A percentile compares a stretch with the other conserved stretches of the same genome.
These are phyloP conservation scores for Dasypus novemcinctus DNA, from an alignment of 2,113 vertebrate genomes.

Conservation along the genomic window DNA sequence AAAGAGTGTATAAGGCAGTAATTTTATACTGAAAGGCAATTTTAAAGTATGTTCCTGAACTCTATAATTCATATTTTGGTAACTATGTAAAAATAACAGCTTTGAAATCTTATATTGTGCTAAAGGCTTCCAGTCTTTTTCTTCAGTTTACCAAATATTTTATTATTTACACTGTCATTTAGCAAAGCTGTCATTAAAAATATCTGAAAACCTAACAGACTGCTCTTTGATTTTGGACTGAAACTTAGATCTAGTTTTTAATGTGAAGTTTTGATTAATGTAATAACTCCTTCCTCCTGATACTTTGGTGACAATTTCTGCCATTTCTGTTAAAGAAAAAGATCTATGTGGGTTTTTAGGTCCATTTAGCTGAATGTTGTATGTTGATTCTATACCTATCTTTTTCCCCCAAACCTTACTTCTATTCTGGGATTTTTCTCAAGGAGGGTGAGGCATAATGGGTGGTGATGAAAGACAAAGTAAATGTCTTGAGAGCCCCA, in stretches of 20 bases:
- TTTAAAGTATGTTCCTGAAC: background rate
- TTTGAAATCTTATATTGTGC: background rate
- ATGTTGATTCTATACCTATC: background rate
- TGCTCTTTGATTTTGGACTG: conserved; percentile 10
- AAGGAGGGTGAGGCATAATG: background rate
- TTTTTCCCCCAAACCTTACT: background rate
- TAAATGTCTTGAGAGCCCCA: background rate
- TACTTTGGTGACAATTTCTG: background rate
- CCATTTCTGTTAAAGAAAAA: background rate
- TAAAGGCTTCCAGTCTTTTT: background rate
- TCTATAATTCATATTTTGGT: background rate
- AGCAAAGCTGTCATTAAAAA: conserved; percentile 33
- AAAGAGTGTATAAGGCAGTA: background rate
- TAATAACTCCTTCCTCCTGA: background rate
- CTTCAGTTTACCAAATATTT: background rate
- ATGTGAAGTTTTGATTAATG: background rate
- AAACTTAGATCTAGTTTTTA: conserved; percentile 17
- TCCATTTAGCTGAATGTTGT: background rate
- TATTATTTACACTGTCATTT: background rate
- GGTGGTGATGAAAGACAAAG: background rate
- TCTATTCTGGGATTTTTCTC: background rate
- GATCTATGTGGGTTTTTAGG: background rate
- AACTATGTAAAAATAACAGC: background rate
- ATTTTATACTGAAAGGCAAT: conserved; percentile 1
- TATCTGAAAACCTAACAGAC: background rate